Percentiles rank a stretch among this genome's conserved stretches.
Evolutionary conservation across 2,113 vertebrate genomes (phyloP).

Genomic region (Psilopsiagon aurifrons): DNA sequence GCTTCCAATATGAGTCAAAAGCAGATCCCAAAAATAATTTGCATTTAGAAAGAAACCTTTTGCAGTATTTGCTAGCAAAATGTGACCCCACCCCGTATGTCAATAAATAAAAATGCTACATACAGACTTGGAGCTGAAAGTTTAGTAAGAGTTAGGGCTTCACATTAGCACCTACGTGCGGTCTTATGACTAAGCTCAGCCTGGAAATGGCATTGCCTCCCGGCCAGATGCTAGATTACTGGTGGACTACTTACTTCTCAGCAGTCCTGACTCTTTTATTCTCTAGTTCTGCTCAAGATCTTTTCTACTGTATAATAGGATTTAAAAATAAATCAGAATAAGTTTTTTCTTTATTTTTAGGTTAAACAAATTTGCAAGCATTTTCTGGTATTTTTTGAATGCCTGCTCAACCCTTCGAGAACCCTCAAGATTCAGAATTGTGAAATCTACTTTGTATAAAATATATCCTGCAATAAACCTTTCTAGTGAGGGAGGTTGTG

Average conservation of each 20-base stretch:
- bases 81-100: background rate
- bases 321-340: background rate
- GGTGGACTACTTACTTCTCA: background rate
- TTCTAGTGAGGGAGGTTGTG: background rate
- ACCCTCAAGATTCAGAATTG: background rate
- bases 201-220: background rate
- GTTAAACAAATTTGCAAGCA: background rate
- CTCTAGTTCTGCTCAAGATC: background rate
- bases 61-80: background rate
- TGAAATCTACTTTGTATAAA: background rate
- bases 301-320: background rate
- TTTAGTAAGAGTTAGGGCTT: background rate
- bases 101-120: background rate
- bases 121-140: background rate
- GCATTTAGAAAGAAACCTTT: background rate
- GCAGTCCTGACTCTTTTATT: background rate
- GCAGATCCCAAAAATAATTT: background rate
- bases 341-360: background rate
- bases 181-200: background rate
- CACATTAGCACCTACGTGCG: background rate
- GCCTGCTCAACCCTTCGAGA: background rate
- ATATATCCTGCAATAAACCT: background rate
- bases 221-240: background rate
- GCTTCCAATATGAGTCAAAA: constrained; percentile 11
- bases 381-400: background rate